Conservation (phyloP, 2,888 invertebrate genomes). For the Dinocampus coccinellae region DNA sequence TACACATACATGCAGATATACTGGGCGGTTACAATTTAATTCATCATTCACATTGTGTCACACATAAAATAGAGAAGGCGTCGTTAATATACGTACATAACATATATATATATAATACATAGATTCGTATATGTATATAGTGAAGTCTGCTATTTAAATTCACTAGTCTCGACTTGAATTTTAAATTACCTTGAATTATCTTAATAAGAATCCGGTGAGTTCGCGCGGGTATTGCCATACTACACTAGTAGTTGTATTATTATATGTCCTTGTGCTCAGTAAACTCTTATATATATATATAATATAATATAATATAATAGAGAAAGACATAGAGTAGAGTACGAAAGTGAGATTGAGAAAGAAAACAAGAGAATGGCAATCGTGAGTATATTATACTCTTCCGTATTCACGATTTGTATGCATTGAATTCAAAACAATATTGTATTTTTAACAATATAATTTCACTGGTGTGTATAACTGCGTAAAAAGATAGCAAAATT, state of each 20-base stretch:
- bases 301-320: too few relatives aligned
- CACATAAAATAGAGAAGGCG: conserved; percentile 9
- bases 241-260: neutral
- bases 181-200: conserved; percentile 59
- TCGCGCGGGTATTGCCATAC: conserved; percentile 37
- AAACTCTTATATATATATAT: neutral
- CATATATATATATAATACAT: neutral
- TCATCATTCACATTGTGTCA: neutral
- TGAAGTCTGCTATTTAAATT: conserved; percentile 52
- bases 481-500: neutral
- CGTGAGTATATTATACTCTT: conserved; percentile 36
- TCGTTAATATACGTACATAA: neutral
- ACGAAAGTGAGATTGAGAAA: neutral
- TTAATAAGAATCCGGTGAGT: conserved; percentile 58
- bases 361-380: conserved; percentile 33
- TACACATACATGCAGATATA: conserved; percentile 2
- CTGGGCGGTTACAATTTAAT: neutral
- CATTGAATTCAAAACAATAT: conserved; percentile 60
- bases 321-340: neutral
- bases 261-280: neutral
- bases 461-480: conserved; percentile 1
- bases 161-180: conserved; percentile 56
- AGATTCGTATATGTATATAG: neutral
- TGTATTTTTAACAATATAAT: conserved; percentile 49
- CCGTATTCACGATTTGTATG: conserved; percentile 54